phyloP scores from a whole-genome alignment of 1,140 invertebrate species.

The Trachymyrmex cornetzi region DNA sequence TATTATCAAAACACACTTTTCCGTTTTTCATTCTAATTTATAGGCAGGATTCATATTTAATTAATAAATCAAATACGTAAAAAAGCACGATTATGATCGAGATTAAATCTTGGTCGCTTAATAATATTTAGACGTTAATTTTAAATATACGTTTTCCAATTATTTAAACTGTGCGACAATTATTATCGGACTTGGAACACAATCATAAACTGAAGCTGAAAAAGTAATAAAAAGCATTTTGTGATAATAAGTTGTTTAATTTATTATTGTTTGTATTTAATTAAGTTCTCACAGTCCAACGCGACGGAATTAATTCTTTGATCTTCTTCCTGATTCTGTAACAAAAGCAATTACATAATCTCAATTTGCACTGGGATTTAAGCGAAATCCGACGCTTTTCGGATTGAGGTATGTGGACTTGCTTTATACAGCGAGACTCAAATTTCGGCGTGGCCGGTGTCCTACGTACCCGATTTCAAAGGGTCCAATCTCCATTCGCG shows the following conservation, averaged over 20 bases:
- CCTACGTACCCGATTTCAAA: conserved; percentile 56
- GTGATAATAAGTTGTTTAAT: too few relatives aligned
- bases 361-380: conserved; percentile 12
- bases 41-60: not conserved
- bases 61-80: too few relatives aligned
- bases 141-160: too few relatives aligned
- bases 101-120: too few relatives aligned
- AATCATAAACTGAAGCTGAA: too few relatives aligned
- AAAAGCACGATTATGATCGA: too few relatives aligned
- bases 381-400: conserved; percentile 32
- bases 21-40: not conserved
- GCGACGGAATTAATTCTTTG: conserved; percentile 26
- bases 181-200: too few relatives aligned
- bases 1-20: not conserved
- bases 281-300: conserved; percentile 1
- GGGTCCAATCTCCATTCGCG: conserved; percentile 65
- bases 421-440: conserved; percentile 50
- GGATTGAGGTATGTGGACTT: not conserved
- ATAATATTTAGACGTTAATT: too few relatives aligned
- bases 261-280: conserved; percentile 3
- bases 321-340: not conserved
- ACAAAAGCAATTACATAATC: conserved; percentile 18
- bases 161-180: too few relatives aligned
- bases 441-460: conserved; percentile 47
- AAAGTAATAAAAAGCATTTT: too few relatives aligned